Evolutionary conservation across 2,113 vertebrate genomes (phyloP).

Genomic region (Vidua chalybeata): DNA sequence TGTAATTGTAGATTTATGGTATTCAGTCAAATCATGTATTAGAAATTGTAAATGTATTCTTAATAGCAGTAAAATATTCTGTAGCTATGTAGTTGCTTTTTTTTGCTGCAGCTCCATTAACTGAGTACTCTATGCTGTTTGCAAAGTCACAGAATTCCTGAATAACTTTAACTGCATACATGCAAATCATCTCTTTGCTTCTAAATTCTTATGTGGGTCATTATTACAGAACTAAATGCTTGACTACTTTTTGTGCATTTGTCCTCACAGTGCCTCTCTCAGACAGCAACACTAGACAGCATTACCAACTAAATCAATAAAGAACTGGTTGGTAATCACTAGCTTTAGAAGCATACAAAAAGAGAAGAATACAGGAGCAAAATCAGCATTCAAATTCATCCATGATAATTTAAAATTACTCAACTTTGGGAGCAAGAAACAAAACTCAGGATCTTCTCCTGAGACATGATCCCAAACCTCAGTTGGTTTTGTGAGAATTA

Average conservation of each 20-base stretch:
- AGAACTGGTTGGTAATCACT: neutral
- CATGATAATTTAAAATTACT: neutral
- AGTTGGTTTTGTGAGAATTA: neutral
- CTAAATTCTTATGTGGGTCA: neutral
- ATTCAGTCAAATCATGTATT: neutral
- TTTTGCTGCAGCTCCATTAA: neutral
- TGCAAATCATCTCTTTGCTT: neutral
- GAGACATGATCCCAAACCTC: neutral
- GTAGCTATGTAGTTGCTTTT: neutral
- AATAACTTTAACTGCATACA: constrained; percentile 8
- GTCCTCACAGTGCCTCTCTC: neutral
- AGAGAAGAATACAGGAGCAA: neutral
- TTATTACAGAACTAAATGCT: neutral
- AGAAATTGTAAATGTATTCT: neutral
- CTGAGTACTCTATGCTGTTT: neutral
- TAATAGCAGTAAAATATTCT: neutral
- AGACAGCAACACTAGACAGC: neutral
- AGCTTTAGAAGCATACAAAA: neutral
- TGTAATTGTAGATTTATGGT: neutral
- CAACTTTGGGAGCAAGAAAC: neutral
- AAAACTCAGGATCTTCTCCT: neutral
- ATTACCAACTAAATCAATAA: neutral
- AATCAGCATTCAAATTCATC: neutral
- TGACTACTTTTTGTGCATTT: neutral
- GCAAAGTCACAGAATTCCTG: neutral